Evolutionary conservation across 2,888 invertebrate species (phyloP).

Genomic region (Gibbula magus): DNA sequence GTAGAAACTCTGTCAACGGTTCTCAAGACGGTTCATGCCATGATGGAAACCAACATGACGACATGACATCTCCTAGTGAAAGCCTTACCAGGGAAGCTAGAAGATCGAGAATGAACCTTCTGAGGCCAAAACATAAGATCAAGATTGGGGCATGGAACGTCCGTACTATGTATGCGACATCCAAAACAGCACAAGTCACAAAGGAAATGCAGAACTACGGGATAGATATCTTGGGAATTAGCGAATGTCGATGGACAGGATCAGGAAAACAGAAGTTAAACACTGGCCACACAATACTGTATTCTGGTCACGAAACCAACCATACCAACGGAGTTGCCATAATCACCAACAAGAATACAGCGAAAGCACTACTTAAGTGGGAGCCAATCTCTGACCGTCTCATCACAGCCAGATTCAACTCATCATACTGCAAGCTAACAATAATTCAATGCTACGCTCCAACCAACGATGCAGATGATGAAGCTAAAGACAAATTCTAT

Average conservation of each 20-base stretch:
- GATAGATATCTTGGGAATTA: slow-evolving; percentile 25
- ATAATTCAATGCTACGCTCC: slow-evolving; percentile 31
- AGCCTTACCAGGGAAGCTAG: too few relatives aligned
- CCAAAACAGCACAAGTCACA: slow-evolving; percentile 24
- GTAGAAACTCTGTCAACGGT: too few relatives aligned
- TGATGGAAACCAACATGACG: too few relatives aligned
- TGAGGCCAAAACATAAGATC: not conserved
- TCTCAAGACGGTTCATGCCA: too few relatives aligned
- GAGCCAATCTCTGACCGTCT: too few relatives aligned
- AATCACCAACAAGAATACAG: too few relatives aligned
- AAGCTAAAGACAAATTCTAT: slow-evolving; percentile 33
- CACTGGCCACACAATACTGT: slow-evolving; percentile 32
- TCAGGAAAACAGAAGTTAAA: slow-evolving; percentile 30
- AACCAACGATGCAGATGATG: too few relatives aligned
- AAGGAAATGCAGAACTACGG: slow-evolving; percentile 33
- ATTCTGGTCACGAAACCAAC: slow-evolving; percentile 29
- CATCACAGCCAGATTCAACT: too few relatives aligned
- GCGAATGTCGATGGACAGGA: slow-evolving; percentile 36
- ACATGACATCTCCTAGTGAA: too few relatives aligned
- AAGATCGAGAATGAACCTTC: not conserved
- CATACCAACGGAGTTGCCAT: not conserved
- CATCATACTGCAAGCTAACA: too few relatives aligned
- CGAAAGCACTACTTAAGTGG: too few relatives aligned
- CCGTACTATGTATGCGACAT: slow-evolving; percentile 30
- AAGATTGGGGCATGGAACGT: slow-evolving; percentile 30